phyloP scores from a whole-genome alignment of 2,888 invertebrate genomes.

The Dusona sp. region DNA sequence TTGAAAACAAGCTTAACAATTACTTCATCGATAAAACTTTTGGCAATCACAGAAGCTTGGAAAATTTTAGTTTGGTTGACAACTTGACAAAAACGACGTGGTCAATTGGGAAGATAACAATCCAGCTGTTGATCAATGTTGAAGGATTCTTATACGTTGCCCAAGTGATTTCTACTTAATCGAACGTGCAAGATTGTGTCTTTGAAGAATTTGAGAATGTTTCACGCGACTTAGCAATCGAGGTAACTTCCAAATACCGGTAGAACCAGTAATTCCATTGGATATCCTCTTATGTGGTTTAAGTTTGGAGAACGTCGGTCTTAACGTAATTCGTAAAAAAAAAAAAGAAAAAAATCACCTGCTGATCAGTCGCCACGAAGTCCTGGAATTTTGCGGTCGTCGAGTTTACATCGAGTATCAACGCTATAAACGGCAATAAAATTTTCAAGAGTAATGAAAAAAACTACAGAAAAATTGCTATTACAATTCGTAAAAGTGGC shows the following conservation, averaged over 20 bases:
- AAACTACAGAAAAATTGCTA: too few relatives aligned
- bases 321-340: conserved; percentile 18
- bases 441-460: background rate
- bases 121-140: conserved; percentile 22
- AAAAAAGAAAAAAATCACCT: background rate
- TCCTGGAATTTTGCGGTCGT: conserved; percentile 19
- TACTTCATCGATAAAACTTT: background rate
- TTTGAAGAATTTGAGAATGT: conserved; percentile 15
- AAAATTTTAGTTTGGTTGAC: background rate
- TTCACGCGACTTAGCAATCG: conserved; percentile 59
- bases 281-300: conserved; percentile 53
- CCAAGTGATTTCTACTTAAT: conserved; percentile 2
- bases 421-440: background rate
- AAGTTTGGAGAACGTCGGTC: conserved; percentile 44
- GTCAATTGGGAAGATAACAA: background rate
- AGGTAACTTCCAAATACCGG: conserved; percentile 59
- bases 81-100: background rate
- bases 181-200: conserved; percentile 33
- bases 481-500: background rate
- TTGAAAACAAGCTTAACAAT: background rate
- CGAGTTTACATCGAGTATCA: background rate
- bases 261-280: conserved; percentile 67
- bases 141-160: background rate
- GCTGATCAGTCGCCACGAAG: conserved; percentile 23
- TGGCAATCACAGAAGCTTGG: background rate